Evolutionary conservation across 2,888 invertebrate species (phyloP), one percentile per base, ranked within the genome.

Genomic region (Merodon equestris): DNA sequence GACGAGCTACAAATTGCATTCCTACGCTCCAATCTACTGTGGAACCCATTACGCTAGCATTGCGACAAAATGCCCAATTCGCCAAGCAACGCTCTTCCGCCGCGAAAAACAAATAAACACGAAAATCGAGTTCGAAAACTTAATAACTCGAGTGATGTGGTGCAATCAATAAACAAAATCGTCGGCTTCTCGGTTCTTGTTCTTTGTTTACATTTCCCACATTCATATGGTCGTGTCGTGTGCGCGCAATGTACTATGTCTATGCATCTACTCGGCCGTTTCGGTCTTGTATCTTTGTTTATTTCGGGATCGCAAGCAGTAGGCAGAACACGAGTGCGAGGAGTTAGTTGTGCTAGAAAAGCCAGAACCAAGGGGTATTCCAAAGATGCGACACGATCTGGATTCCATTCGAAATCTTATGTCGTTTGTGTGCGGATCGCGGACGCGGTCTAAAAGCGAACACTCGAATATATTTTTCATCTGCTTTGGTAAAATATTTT

Each of bases 331-430:
- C 50, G 27, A 27, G 27, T 7, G 27, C 27, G 27, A 27, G 27
- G 7, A 7, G n/a, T n/a, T n/a, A n/a, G n/a, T n/a, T n/a, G n/a
- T n/a, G n/a, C n/a, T n/a, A 27, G 7, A 7, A 27, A 2, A 27
- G 7, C 2, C 27, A 27, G 27, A 27, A 27, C 27, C 27, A 7
- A 4, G 27, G 7, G 27, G 27, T 2, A 27, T 27, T 77, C 76
- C 76, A 67, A 71, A 76, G 76, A 76, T 57, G 61, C 53, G 70
- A 47, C 63, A 14, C 54, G 47, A 61, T 73, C 63, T 77, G 77
- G 77, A 77, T 56, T 27, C 53, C 42, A 77, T 77, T 61, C 50
- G 66, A 56, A 57, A 36, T 42, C 64, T 42, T 70, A 70, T 70
- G 63, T 64, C 48, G 63, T 53, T 63, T 51, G 56, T 38, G 72